Evolutionary conservation across 2,888 invertebrate genomes (phyloP).

Genomic region (Sarcophaga carnaria): DNA sequence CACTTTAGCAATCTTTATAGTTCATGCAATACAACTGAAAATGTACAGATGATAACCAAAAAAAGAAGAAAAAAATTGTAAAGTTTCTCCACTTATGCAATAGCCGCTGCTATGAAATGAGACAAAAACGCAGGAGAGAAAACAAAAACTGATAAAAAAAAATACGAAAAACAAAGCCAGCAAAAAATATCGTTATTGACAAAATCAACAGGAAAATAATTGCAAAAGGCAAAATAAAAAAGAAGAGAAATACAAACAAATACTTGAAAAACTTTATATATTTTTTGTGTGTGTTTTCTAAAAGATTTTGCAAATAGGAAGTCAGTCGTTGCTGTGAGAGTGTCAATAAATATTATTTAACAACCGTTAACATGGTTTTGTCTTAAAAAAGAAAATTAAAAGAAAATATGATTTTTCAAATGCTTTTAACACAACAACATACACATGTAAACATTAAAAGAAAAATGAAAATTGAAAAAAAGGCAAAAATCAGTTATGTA

Average conservation of each 20-base stretch:
- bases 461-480: too few relatives aligned
- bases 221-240: not conserved
- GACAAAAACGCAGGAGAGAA: conserved; percentile 29
- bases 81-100: conserved; percentile 69
- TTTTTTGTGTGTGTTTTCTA: too few relatives aligned
- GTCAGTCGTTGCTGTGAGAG: too few relatives aligned
- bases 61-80: conserved; percentile 11
- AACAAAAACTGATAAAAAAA: conserved; percentile 30
- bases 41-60: conserved; percentile 32
- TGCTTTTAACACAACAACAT: too few relatives aligned
- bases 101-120: conserved; percentile 24
- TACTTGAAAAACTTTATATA: too few relatives aligned
- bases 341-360: too few relatives aligned
- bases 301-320: too few relatives aligned
- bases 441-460: too few relatives aligned
- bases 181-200: not conserved
- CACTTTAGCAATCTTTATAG: conserved; percentile 1
- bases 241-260: not conserved
- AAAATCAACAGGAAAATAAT: not conserved
- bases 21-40: conserved; percentile 3
- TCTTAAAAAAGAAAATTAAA: too few relatives aligned
- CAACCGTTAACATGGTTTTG: too few relatives aligned
- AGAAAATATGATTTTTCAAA: too few relatives aligned
- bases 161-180: conserved; percentile 8
- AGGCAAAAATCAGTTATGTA: too few relatives aligned